Conservation (phyloP, 2,797 vertebrate species). For the Crenichthys baileyi region DNA sequence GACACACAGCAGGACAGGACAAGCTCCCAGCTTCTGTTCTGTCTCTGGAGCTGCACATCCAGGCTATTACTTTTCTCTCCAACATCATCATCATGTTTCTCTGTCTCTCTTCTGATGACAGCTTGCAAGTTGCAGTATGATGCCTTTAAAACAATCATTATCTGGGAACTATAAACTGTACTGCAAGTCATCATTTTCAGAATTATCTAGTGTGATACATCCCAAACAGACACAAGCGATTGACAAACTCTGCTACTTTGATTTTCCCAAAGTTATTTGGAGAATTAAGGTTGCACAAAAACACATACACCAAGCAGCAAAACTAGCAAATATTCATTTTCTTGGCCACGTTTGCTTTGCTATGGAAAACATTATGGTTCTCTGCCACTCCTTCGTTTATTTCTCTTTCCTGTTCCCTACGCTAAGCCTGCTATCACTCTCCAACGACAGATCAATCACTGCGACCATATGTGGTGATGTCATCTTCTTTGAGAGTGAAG, state of each 20-base stretch:
- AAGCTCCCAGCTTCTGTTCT: constrained; percentile 75
- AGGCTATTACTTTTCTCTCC: constrained; percentile 57
- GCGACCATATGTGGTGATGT: constrained; percentile 77
- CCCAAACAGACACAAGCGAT: not conserved
- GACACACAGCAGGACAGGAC: constrained; percentile 78
- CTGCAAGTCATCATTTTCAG: not conserved
- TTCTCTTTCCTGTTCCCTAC: constrained; percentile 39
- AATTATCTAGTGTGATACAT: not conserved
- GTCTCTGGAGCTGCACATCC: constrained; percentile 65
- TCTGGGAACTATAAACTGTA: not conserved
- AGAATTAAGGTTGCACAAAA: not conserved
- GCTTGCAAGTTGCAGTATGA: constrained; percentile 7
- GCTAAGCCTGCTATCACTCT: constrained; percentile 60
- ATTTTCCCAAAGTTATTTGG: not conserved
- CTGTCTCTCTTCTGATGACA: constrained; percentile 20
- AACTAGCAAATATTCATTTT: not conserved
- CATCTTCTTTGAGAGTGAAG: constrained; percentile 68
- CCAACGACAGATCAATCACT: constrained; percentile 74
- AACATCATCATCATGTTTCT: constrained; percentile 49
- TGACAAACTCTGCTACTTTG: not conserved
- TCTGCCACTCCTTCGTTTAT: constrained; percentile 28
- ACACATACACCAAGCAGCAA: not conserved
- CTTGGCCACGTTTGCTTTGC: constrained; percentile 18
- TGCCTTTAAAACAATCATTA: not conserved
- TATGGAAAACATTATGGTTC: constrained; percentile 57